These are phyloP conservation scores for Callyntrura sp. DNA, from an alignment of 2,888 invertebrate genomes.

Conservation along the genomic window DNA sequence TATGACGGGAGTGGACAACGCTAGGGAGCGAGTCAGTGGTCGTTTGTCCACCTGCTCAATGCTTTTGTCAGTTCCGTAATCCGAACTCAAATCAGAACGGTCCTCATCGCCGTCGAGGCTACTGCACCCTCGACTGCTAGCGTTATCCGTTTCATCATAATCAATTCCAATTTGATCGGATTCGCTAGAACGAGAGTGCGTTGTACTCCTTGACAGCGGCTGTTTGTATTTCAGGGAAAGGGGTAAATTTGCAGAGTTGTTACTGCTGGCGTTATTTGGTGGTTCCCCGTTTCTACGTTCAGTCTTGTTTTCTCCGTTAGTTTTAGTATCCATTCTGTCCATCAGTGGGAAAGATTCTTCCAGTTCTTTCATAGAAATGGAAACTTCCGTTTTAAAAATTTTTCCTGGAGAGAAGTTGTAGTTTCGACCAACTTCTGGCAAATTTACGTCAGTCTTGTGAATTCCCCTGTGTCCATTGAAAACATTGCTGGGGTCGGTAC, in stretches of 20 bases:
- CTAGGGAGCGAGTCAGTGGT: background rate
- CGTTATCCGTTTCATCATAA: conserved; percentile 47
- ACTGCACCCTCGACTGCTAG: conserved; percentile 43
- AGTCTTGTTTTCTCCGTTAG: background rate
- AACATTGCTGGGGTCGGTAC: background rate
- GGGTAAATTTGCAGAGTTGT: background rate
- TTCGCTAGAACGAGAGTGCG: conserved; percentile 54
- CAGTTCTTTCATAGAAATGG: conserved; percentile 4
- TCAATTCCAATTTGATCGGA: conserved; percentile 66
- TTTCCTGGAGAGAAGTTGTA: background rate
- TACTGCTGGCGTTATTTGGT: background rate
- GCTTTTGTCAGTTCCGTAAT: conserved; percentile 58
- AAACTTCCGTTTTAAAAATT: conserved; percentile 50
- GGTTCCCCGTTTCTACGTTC: background rate
- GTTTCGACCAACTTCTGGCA: background rate
- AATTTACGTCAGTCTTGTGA: conserved; percentile 59
- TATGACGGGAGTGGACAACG: too few relatives aligned
- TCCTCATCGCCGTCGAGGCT: conserved; percentile 52
- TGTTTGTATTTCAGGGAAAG: conserved; percentile 13
- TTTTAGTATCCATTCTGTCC: background rate
- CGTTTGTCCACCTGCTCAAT: background rate
- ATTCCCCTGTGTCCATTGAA: background rate
- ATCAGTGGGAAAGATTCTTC: background rate
- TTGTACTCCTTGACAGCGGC: conserved; percentile 49
- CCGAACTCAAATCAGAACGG: conserved; percentile 60